phyloP scores from a whole-genome alignment of 2,797 vertebrate species.

The Crocidura indochinensis region DNA sequence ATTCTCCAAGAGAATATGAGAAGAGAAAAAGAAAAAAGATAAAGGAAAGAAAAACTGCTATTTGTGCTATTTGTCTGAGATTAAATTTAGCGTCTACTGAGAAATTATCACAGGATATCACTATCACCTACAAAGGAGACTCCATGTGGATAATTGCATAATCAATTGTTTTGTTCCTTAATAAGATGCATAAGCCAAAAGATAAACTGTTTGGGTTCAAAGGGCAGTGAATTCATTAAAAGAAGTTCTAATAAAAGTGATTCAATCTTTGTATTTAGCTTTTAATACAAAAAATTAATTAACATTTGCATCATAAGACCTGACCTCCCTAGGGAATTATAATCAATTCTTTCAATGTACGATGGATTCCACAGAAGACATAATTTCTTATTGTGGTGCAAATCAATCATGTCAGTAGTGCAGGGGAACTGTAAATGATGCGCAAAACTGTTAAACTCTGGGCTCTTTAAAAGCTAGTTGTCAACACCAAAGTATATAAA shows the following conservation, averaged over 20 bases:
- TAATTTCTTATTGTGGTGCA: constrained; percentile 89
- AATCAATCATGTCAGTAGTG: constrained; percentile 92
- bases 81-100: constrained; percentile 76
- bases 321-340: constrained; percentile 87
- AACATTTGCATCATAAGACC: constrained; percentile 90
- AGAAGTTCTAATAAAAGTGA: constrained; percentile 91
- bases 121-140: constrained; percentile 62
- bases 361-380: constrained; percentile 87
- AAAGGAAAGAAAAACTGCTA: constrained; percentile 57
- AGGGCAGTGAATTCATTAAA: constrained; percentile 88
- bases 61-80: constrained; percentile 55
- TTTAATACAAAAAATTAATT: constrained; percentile 93
- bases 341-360: constrained; percentile 89
- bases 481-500: constrained; percentile 81
- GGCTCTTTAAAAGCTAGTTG: constrained; percentile 85
- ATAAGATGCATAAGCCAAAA: constrained; percentile 78
- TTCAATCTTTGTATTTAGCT: constrained; percentile 92
- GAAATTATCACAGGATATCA: constrained; percentile 19
- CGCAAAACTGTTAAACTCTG: constrained; percentile 86
- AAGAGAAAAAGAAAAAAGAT: background rate
- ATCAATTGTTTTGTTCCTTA: constrained; percentile 75
- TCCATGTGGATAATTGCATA: constrained; percentile 39
- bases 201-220: constrained; percentile 86
- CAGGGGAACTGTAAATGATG: constrained; percentile 90
- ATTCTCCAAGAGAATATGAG: constrained; percentile 55